Evolutionary conservation across 2,888 invertebrate genomes (phyloP), one percentile per base, ranked within the genome.

Genomic region (Sepiola atlantica): DNA sequence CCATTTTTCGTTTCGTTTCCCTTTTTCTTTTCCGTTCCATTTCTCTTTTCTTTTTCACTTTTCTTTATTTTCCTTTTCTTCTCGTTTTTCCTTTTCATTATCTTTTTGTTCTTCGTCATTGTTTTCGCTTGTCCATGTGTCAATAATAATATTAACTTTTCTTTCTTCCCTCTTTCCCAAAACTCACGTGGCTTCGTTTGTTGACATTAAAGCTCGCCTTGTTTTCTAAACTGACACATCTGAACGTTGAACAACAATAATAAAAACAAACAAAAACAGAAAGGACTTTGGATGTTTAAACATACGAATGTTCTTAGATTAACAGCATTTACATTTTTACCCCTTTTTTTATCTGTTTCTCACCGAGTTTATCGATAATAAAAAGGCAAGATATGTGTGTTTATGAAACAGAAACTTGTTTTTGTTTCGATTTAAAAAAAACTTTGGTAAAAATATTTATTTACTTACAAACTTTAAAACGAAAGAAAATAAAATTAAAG

Each of bases 151-250:
- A 8, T 61, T 61, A 24, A 24, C 21, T 61, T 61, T 21, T 61
- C 8, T 61, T 61, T 61, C 24, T 61, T 61, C 24, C 21, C 8
- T 61, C 0, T 24, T 20, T 21, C 61, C 21, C 61, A 24, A 21
- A 77, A 32, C 77, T 77, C 77, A 77, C 77, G 77, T 77, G 77
- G 77, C n/a, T 77, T 77, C 77, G 77, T 77, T 77, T 77, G 55
- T 54, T 92, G 92, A 54, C 92, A 55, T 28, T 12, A 54, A 92
- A 45, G 16, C 14, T n/a, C 55, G 20, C 32, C 35, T 55, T 35
- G 28, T 92, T 35, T 28, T 92, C 35, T 92, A 91, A 45, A 45
- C 45, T 45, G 45, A 45, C 45, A 92, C 45, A 28, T 28, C 45
- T 92, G 55, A 92, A 28, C 28, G 55, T 24, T 54, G n/a, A 92